These are phyloP conservation scores for Donacobius atricapilla DNA, from an alignment of 2,113 vertebrate genomes.

Conservation along the genomic window DNA sequence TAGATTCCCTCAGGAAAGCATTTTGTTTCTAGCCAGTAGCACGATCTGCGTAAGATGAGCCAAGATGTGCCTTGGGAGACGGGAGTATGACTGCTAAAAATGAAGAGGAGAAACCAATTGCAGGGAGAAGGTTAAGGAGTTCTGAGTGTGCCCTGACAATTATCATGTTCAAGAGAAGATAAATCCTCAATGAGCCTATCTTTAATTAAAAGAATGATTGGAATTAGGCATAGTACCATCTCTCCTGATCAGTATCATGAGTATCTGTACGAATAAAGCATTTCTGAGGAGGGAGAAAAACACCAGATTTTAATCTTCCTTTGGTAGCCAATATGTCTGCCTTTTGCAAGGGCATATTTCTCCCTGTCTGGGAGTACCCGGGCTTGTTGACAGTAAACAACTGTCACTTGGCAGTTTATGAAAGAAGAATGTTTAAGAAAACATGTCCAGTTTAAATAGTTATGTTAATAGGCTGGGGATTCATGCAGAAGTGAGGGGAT, in stretches of 20 bases:
- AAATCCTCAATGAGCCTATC: background rate
- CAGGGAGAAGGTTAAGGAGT: constrained; percentile 18
- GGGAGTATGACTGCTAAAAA: background rate
- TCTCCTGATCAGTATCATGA: constrained; percentile 23
- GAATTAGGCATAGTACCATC: constrained; percentile 22
- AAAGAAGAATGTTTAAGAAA: constrained; percentile 57
- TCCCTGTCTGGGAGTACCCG: constrained; percentile 10
- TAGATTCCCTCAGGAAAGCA: background rate
- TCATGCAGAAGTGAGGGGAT: background rate
- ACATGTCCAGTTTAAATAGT: constrained; percentile 53
- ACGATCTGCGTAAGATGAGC: background rate
- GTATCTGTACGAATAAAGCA: background rate
- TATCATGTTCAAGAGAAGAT: constrained; percentile 3
- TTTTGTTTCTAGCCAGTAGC: background rate
- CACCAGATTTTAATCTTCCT: constrained; percentile 47
- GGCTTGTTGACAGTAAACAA: constrained; percentile 64
- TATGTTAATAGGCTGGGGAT: constrained; percentile 30
- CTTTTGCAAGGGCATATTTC: constrained; percentile 31
- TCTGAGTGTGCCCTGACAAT: background rate
- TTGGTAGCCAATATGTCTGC: constrained; percentile 10
- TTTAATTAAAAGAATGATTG: constrained; percentile 56
- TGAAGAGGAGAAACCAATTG: background rate
- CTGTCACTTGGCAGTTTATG: constrained; percentile 64
- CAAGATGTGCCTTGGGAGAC: background rate
- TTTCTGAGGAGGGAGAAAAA: constrained; percentile 19